phyloP scores from a whole-genome alignment of 2,797 vertebrate species.

The Buphagus erythrorhynchus region DNA sequence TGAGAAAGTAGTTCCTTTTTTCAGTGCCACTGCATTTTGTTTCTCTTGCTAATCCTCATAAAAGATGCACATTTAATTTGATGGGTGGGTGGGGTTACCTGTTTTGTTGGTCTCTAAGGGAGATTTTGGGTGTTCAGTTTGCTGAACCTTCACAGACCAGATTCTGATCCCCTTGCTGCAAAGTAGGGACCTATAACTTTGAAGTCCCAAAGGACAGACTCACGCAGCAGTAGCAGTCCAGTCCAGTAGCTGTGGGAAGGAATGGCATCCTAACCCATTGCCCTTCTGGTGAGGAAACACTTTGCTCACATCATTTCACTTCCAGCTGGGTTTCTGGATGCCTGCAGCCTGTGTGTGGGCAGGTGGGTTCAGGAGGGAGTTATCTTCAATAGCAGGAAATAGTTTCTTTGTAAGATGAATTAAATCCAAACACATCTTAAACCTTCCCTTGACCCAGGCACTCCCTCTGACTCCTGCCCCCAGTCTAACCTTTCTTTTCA shows the following conservation, averaged over 20 bases:
- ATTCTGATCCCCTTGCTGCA: neutral
- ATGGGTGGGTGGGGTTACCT: neutral
- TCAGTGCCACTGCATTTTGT: slow-evolving; percentile 1
- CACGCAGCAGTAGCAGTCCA: neutral
- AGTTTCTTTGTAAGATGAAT: slow-evolving; percentile 69
- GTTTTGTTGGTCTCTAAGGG: neutral
- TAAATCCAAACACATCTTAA: slow-evolving; percentile 71
- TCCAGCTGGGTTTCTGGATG: slow-evolving; percentile 69
- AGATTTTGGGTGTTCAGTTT: neutral
- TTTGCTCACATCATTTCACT: slow-evolving; percentile 59
- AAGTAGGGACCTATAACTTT: neutral
- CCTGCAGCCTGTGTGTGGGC: slow-evolving; percentile 72
- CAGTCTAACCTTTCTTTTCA: slow-evolving; percentile 58
- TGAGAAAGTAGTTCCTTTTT: slow-evolving; percentile 35
- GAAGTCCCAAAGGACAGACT: neutral
- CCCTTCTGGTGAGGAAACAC: slow-evolving; percentile 63
- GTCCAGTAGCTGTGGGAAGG: slow-evolving; percentile 39
- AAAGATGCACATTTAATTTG: slow-evolving; percentile 4
- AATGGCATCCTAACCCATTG: slow-evolving; percentile 62
- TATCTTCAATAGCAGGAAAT: slow-evolving; percentile 72
- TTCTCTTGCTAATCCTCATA: slow-evolving; percentile 32
- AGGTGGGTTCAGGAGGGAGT: slow-evolving; percentile 72
- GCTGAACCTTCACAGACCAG: neutral
- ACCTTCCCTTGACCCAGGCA: slow-evolving; percentile 68
- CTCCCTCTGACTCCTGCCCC: slow-evolving; percentile 65